Base-by-base conservation (phyloP, 1,140 invertebrate genomes). In the Temnothorax nylanderi region DNA sequence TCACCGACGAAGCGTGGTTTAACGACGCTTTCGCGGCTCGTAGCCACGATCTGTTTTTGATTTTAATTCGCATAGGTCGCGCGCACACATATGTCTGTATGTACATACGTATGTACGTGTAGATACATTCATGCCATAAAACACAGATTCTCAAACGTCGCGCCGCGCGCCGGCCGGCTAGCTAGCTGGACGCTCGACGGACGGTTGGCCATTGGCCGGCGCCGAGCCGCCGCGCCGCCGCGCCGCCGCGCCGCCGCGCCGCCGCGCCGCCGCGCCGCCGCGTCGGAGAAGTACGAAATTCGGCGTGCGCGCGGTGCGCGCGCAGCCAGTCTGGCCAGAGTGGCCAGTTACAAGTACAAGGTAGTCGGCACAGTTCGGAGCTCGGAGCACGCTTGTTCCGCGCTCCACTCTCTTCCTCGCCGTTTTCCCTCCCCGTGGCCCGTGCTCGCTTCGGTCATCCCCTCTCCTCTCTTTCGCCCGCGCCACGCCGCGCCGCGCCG, bases 401-500 rank as follows among this genome's bases (percentile, higher is more conserved):
- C 65, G 64, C 87, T 44, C 4, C 69, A 21, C 41, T 80, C 80
- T 49, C 37, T 64, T 49, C 69, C 44, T 37, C 81, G 26, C 26
- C 26, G 26, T 26, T 26, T 26, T 26, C 26, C 1, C 26, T 26
- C 26, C 26, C 26, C 26, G 26, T 26, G 26, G 26, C 26, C 26
- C 26, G 26, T 26, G 32, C 49, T 3, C 44, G 44, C 47, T 18
- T 34, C 69, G 44, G 56, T 51, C 44, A 41, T 64, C 76, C 37
- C 18, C 11, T 34, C 65, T 51, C n/a, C 11, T 54, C 49, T 51
- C 16, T 41, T 3, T 58, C 76, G 41, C 51, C 62, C 60, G 71
- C 85, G 78, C 62, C 60, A 64, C 85, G 78, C 49, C 86, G 76
- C 76, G 64, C 78, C 88, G 88, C 65, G 58, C 65, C 86, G 88